These are phyloP conservation scores for Streblospio benedicti DNA, from an alignment of 1,140 invertebrate genomes.

Conservation along the genomic window DNA sequence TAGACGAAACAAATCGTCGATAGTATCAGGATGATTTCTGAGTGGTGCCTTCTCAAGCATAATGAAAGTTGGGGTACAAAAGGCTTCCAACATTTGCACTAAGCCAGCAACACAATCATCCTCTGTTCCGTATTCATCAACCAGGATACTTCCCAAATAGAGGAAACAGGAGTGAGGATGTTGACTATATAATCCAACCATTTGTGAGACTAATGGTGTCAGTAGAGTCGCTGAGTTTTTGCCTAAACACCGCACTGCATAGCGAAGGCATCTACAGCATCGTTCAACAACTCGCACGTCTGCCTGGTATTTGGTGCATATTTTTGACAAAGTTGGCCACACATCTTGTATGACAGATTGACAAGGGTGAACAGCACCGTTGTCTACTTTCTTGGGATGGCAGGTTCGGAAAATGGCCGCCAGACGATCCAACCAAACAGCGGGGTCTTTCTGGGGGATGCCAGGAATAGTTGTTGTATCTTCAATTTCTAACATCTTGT, in stretches of 20 bases:
- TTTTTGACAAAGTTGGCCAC: conserved; percentile 76
- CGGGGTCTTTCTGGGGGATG: conserved; percentile 64
- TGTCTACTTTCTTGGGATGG: too few relatives aligned
- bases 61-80: conserved; percentile 74
- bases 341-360: conserved; percentile 66
- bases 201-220: conserved; percentile 70
- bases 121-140: conserved; percentile 81
- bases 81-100: conserved; percentile 73
- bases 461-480: conserved; percentile 30
- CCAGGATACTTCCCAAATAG: conserved; percentile 87
- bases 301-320: conserved; percentile 67
- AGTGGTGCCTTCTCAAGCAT: conserved; percentile 69
- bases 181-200: conserved; percentile 70
- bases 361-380: conserved; percentile 67
- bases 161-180: conserved; percentile 89
- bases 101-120: conserved; percentile 62
- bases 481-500: conserved; percentile 26
- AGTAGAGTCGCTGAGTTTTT: conserved; percentile 68
- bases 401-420: conserved; percentile 79
- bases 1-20: conserved; percentile 90
- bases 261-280: conserved; percentile 79
- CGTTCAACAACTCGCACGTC: conserved; percentile 83
- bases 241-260: conserved; percentile 76
- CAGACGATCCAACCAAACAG: conserved; percentile 83
- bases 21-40: conserved; percentile 88